Evolutionary conservation across 1,140 invertebrate genomes (phyloP).

Genomic region (Vollenhovia emeryi): DNA sequence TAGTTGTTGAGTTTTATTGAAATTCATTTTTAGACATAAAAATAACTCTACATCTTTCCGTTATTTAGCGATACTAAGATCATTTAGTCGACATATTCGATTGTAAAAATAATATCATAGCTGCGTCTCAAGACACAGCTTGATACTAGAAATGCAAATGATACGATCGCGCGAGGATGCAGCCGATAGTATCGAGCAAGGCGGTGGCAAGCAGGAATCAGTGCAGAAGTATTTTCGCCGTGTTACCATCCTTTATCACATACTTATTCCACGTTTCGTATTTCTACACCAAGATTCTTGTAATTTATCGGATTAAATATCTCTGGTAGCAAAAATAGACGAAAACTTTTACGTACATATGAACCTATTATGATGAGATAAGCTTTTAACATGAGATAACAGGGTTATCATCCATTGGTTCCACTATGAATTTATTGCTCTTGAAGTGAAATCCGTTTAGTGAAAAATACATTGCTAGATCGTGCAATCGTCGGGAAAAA

Average conservation of each 20-base stretch:
- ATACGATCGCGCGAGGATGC: constrained; percentile 38
- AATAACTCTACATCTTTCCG: background rate
- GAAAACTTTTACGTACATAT: constrained; percentile 39
- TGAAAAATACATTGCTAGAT: too few relatives aligned
- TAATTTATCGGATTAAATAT: constrained; percentile 69
- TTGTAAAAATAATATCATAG: constrained; percentile 21
- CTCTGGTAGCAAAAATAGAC: constrained; percentile 25
- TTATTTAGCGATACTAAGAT: background rate
- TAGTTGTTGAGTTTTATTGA: background rate
- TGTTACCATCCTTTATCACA: constrained; percentile 32
- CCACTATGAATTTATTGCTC: too few relatives aligned
- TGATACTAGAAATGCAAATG: constrained; percentile 34
- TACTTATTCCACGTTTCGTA: constrained; percentile 45
- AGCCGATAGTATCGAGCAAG: constrained; percentile 58
- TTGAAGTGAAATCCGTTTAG: too few relatives aligned
- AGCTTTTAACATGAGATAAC: too few relatives aligned
- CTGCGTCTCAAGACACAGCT: constrained; percentile 2
- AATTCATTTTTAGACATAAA: background rate
- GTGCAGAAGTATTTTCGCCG: constrained; percentile 63
- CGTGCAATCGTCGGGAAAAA: too few relatives aligned
- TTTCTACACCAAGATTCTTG: constrained; percentile 58
- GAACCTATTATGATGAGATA: too few relatives aligned
- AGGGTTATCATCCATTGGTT: too few relatives aligned
- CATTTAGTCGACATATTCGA: background rate
- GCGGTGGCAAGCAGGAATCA: constrained; percentile 50